Conservation (phyloP, 2,888 invertebrate genomes). For the Sympetrum striolatum region DNA sequence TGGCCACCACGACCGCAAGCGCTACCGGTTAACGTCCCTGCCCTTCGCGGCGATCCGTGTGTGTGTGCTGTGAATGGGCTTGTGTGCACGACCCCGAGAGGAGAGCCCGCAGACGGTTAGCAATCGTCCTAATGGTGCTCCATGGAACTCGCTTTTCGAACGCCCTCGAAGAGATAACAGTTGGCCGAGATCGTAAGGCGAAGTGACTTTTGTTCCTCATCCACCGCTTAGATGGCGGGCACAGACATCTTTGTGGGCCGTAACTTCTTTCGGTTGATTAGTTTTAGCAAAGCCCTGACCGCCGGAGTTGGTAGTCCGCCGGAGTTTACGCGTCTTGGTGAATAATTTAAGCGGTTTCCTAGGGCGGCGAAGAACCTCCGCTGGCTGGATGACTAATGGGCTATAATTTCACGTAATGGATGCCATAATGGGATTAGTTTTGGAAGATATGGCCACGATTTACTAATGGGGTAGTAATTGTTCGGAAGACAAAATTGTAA, state of each 20-base stretch:
- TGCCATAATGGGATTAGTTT: slow-evolving; percentile 27
- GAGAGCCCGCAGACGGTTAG: neutral
- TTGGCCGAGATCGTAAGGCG: neutral
- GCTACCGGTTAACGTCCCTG: neutral
- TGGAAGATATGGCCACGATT: neutral
- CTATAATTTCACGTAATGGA: neutral
- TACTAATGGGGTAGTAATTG: neutral
- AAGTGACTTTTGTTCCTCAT: neutral
- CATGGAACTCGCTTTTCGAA: neutral
- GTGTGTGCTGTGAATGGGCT: neutral
- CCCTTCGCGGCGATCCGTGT: neutral
- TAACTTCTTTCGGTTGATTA: slow-evolving; percentile 27
- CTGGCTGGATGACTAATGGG: neutral
- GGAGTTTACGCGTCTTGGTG: slow-evolving; percentile 7
- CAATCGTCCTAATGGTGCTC: slow-evolving; percentile 28
- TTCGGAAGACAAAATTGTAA: neutral
- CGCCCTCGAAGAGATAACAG: neutral
- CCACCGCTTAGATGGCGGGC: slow-evolving; percentile 3
- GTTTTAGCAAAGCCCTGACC: neutral
- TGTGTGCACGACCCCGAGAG: neutral
- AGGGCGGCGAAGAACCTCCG: neutral
- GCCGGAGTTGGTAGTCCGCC: neutral
- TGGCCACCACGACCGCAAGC: neutral
- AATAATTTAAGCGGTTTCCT: slow-evolving; percentile 7
- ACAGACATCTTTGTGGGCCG: slow-evolving; percentile 6